Conservation (phyloP, 2,888 invertebrate species). For the Heliconius erato region DNA sequence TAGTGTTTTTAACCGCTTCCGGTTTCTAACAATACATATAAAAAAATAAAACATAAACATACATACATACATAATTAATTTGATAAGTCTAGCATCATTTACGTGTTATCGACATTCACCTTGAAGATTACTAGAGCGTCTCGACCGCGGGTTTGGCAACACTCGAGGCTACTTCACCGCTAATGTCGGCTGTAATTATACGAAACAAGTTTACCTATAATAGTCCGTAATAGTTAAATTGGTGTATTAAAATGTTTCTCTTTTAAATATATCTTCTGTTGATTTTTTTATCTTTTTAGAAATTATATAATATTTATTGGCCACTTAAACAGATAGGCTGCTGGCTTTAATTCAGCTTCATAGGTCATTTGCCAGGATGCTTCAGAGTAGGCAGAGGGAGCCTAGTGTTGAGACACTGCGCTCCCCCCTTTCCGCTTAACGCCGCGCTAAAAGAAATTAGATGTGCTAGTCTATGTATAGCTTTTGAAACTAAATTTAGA, state of each 20-base stretch:
- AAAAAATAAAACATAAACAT: neutral
- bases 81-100: constrained; percentile 33
- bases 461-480: neutral
- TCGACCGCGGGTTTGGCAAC: constrained; percentile 81
- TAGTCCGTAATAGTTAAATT: neutral
- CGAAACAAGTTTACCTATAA: constrained; percentile 33
- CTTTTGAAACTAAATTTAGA: neutral
- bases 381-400: neutral
- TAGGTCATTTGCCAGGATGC: too few species aligned
- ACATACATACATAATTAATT: constrained; percentile 4
- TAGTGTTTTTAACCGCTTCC: too few species aligned
- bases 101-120: constrained; percentile 63
- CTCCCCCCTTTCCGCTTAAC: too few species aligned
- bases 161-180: constrained; percentile 60
- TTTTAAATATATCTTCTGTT: neutral
- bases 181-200: constrained; percentile 41
- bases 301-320: neutral
- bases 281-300: neutral
- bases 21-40: too few species aligned
- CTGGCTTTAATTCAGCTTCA: too few species aligned
- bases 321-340: neutral
- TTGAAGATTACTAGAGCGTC: constrained; percentile 78
- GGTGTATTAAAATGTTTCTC: neutral
- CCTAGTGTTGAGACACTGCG: neutral
- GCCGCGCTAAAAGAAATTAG: too few species aligned